Base-by-base conservation (phyloP, 2,888 invertebrate species). In the Mechanitis messenoides region DNA sequence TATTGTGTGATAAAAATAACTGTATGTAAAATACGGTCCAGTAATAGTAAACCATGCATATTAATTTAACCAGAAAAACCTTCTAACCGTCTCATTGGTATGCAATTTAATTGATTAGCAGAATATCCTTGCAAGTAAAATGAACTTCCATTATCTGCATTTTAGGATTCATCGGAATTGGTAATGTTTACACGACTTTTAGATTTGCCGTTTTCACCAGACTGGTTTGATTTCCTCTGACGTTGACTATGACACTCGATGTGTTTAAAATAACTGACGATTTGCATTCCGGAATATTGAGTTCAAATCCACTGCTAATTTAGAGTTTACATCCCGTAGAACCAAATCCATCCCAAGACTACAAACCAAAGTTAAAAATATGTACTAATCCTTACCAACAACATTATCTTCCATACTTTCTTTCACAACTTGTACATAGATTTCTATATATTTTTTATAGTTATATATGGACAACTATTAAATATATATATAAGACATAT, bases 101-200 rank as follows among this genome's bases (percentile, higher is more conserved):
- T 60, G 56, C 61, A 60, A 55, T 62, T 61, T 61, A 66, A 63
- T 66, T 60, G 63, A 64, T 64, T 56, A 50, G 61, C 59, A 58
- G 60, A 59, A 65, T 67, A 65, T 63, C 64, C 60, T 66, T 56
- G 50, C 31, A 9, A 53, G 45, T 61, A 58, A 62, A 58, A 62
- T 58, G 50, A 54, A 31, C 58, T 9, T 62, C 66, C 62, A 65
- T 66, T 64, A 64, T n/a, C 47, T 54, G 66, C 61, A 64, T 66
- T 65, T 66, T 55, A 56, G 62, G 70, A 71, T 69, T 72, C 75
- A 80, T 81, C 71, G 66, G 83, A 84, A 83, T 84, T 81, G 81
- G 75, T 81, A 84, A 84, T 83, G 66, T 58, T 68, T 69, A 77
- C 79, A 76, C 59, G 73, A 74, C 72, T 71, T 70, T 71, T 71